These are phyloP conservation scores for Sceloporus undulatus DNA, from an alignment of 2,113 vertebrate genomes.

Conservation along the genomic window DNA sequence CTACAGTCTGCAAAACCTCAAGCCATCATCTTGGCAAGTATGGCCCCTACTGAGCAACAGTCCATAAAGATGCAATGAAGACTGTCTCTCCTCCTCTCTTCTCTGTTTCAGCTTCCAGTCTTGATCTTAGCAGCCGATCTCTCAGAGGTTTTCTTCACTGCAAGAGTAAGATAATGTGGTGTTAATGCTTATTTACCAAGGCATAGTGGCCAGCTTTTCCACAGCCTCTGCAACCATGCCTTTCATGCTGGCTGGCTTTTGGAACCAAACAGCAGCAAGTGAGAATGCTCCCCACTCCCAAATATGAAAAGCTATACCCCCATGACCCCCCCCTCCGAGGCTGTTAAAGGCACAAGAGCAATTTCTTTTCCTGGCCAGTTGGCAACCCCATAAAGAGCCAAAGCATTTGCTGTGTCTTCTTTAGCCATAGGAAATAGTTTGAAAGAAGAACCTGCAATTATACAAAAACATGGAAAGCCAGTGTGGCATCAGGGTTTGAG, in stretches of 20 bases:
- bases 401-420: not conserved
- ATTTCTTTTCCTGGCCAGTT: not conserved
- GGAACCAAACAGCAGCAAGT: not conserved
- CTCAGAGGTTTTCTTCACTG: not conserved
- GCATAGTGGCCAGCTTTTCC: not conserved
- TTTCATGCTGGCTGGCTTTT: not conserved
- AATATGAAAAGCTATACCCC: not conserved
- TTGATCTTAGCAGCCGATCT: not conserved
- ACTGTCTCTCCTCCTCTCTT: not conserved
- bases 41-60: not conserved
- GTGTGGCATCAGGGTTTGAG: not conserved
- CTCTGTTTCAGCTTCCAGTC: not conserved
- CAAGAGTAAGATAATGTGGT: not conserved
- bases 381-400: not conserved
- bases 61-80: too few relatives aligned
- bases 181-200: not conserved
- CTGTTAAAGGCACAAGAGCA: not conserved
- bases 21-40: not conserved
- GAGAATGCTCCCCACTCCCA: not conserved
- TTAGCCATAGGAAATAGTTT: accelerated
- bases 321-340: too few relatives aligned
- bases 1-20: not conserved
- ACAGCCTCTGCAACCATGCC: not conserved
- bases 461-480: too few relatives aligned
- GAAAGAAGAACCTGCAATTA: not conserved